Base-by-base conservation (phyloP, 2,113 vertebrate genomes). In the Oreochromis tanganicae region DNA sequence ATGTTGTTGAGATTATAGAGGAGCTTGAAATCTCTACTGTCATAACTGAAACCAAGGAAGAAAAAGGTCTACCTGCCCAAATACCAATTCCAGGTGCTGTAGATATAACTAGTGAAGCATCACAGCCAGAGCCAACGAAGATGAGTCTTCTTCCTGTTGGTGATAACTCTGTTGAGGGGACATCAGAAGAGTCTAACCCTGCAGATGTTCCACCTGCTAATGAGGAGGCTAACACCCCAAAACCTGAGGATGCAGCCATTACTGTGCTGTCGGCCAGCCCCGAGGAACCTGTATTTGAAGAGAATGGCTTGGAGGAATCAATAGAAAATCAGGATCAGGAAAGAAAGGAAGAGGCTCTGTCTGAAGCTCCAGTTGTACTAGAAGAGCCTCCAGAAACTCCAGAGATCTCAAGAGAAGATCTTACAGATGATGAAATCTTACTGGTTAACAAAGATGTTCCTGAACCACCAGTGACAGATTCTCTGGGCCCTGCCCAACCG, bases 351-450 rank as follows among this genome's bases (percentile, higher is more conserved):
- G 83, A 92, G 41, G 38, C 80, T 38, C 7, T 32, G 38, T 68
- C 85, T 27, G 91, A 93, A 61, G 34, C 52, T 61, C 83, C 87
- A 0, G 55, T 36, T 57, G 59, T 85, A 19, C 83, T 92, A 6
- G 83, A 84, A 78, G 87, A 80, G 38, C 56, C 63, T 13, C 59
- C 56, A 9, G 89, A 86, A 81, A 55, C 57, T 79, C 91, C 92
- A 11, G 57, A 85, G 27, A 91, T 94, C 82, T 91, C 88, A 3
- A 79, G 82, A 52, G 90, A 90, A 38, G 92, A 95, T 43, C 91
- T 95, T 4, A 80, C 87, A 17, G 91, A 95, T 19, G 95, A 94
- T 19, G 94, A 96, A 48, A 91, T 96, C 24, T 29, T 96, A 61
- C 82, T 94, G 46, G 93, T 96, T 48, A 86, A 87, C 78, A 8